Conservation (phyloP, 2,888 invertebrate species). For the Autographa pulchrina region DNA sequence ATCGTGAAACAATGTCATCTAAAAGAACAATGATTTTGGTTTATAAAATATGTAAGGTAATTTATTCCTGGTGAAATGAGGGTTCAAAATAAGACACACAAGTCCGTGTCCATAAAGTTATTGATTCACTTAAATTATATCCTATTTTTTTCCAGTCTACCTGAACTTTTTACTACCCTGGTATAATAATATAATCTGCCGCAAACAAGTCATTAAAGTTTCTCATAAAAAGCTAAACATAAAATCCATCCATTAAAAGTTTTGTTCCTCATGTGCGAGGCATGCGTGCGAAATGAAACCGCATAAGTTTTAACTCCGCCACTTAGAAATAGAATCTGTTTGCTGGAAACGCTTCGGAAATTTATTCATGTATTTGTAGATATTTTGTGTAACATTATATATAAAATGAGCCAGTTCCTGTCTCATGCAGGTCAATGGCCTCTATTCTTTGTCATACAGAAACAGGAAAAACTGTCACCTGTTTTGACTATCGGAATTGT, state of each 20-base stretch:
- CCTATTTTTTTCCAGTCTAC: background rate
- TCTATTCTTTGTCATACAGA: too few relatives aligned
- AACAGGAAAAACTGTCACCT: too few relatives aligned
- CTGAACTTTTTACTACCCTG: constrained; percentile 32
- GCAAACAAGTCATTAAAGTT: constrained; percentile 57
- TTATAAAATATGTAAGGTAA: too few relatives aligned
- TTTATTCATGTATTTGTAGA: constrained; percentile 35
- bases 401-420: too few relatives aligned
- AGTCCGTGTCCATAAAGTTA: too few relatives aligned
- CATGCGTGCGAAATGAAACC: constrained; percentile 63
- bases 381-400: background rate
- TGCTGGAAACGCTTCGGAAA: constrained; percentile 36
- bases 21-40: too few relatives aligned
- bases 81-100: too few relatives aligned
- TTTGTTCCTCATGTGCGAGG: constrained; percentile 39
- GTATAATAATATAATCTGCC: constrained; percentile 32
- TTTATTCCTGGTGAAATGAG: too few relatives aligned
- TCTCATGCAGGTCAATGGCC: too few relatives aligned
- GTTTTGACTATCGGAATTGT: too few relatives aligned
- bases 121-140: too few relatives aligned
- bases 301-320: constrained; percentile 58
- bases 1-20: too few relatives aligned
- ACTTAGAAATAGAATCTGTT: constrained; percentile 35
- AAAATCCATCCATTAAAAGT: constrained; percentile 63
- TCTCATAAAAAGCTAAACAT: constrained; percentile 48